Evolutionary conservation across 2,113 vertebrate species (phyloP).

Genomic region (Lepus americanus): DNA sequence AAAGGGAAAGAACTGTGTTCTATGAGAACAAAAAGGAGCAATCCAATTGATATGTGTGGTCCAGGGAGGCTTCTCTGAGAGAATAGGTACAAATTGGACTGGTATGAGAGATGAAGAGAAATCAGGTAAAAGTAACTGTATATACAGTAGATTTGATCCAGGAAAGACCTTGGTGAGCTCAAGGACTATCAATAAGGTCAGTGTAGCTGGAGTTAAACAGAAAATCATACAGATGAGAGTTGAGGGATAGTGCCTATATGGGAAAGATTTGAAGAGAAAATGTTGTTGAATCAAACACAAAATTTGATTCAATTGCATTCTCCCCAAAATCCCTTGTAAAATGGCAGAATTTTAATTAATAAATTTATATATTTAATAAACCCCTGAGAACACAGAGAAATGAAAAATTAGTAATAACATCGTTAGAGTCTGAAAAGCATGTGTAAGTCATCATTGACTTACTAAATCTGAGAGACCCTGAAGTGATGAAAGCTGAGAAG

Average conservation of each 20-base stretch:
- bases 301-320: background rate
- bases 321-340: background rate
- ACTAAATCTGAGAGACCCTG: background rate
- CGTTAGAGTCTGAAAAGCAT: background rate
- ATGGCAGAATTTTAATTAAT: background rate
- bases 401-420: background rate
- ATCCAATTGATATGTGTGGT: background rate
- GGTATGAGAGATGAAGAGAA: fast-evolving
- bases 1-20: background rate
- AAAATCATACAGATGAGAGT: background rate
- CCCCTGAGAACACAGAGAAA: background rate
- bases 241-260: background rate
- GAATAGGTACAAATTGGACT: background rate
- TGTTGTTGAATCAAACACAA: background rate
- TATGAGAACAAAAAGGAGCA: background rate
- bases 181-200: background rate
- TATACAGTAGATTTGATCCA: background rate
- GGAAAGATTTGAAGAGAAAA: background rate
- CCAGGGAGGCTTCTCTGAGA: background rate
- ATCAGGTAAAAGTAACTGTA: background rate
- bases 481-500: background rate
- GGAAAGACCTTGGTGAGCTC: background rate
- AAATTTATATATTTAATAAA: slow-evolving; percentile 38
- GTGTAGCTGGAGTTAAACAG: background rate
- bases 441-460: slow-evolving; percentile 14